These are phyloP conservation scores for Neodiprion lecontei DNA, from an alignment of 1,140 invertebrate species.

Conservation along the genomic window DNA sequence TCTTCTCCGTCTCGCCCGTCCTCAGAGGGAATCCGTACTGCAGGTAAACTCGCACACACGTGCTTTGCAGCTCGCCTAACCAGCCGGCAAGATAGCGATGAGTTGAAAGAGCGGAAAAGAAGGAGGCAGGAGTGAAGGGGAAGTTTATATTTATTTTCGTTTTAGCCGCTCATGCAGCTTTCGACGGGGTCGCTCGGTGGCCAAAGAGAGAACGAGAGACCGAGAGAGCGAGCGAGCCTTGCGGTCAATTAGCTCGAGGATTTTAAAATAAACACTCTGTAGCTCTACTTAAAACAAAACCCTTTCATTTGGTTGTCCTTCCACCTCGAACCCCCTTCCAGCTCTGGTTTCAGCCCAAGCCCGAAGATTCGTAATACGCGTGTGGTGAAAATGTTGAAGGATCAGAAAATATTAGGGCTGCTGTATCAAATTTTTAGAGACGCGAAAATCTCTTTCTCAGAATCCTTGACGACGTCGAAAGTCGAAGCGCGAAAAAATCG, in stretches of 20 bases:
- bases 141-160: slow-evolving; percentile 10
- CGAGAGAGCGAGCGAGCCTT: slow-evolving; percentile 30
- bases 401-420: no score
- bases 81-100: not conserved
- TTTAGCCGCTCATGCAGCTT: not conserved
- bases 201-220: not conserved
- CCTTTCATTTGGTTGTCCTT: slow-evolving; percentile 44
- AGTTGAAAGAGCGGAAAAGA: not conserved
- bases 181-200: not conserved
- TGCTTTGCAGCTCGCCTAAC: not conserved
- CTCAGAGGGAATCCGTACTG: not conserved
- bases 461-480: no score
- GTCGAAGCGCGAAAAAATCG: no score
- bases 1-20: not conserved
- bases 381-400: no score
- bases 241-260: slow-evolving; percentile 48
- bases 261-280: slow-evolving; percentile 54
- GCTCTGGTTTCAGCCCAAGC: no score
- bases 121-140: not conserved
- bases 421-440: no score
- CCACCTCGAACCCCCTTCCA: no score
- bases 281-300: slow-evolving; percentile 51
- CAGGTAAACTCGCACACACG: not conserved
- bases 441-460: no score
- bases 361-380: no score